Conservation (phyloP, 1,140 invertebrate species). For the Bombus difficillimus region DNA sequence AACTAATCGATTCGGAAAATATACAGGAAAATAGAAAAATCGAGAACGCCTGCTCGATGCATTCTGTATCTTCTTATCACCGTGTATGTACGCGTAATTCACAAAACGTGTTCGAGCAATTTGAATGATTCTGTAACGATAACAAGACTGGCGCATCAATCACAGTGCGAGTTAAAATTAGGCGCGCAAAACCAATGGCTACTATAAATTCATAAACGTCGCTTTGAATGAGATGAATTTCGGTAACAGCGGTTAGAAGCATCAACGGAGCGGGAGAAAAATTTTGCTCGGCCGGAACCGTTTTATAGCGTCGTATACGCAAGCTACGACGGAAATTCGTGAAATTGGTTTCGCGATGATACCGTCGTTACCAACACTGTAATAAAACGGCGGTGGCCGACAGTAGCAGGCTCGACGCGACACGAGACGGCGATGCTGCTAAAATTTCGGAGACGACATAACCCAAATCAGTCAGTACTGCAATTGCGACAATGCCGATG, state of each 20-base stretch:
- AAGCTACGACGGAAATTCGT: not conserved
- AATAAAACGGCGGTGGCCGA: conserved; percentile 8
- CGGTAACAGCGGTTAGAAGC: not conserved
- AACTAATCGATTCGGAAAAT: not conserved
- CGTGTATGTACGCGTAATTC: not conserved
- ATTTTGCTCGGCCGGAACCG: not conserved
- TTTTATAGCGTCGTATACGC: not conserved
- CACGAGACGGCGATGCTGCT: not conserved
- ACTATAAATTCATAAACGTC: conserved; percentile 36
- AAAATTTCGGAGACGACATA: conserved; percentile 44
- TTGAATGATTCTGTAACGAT: not conserved
- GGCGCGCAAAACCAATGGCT: conserved; percentile 15
- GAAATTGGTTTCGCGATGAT: conserved; percentile 14
- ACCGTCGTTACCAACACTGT: conserved; percentile 20
- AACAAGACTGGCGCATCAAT: not conserved
- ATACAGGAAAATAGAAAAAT: no score
- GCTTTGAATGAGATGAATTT: conserved; percentile 14
- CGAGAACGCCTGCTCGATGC: no score
- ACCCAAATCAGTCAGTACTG: conserved; percentile 60
- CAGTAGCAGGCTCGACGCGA: not conserved
- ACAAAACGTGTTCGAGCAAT: not conserved
- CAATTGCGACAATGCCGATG: conserved; percentile 51
- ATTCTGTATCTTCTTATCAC: no score
- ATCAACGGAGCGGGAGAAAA: not conserved
- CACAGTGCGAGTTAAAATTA: conserved; percentile 27